Evolutionary conservation across 1,140 invertebrate species (phyloP).

Genomic region (Drosophila arizonae): DNA sequence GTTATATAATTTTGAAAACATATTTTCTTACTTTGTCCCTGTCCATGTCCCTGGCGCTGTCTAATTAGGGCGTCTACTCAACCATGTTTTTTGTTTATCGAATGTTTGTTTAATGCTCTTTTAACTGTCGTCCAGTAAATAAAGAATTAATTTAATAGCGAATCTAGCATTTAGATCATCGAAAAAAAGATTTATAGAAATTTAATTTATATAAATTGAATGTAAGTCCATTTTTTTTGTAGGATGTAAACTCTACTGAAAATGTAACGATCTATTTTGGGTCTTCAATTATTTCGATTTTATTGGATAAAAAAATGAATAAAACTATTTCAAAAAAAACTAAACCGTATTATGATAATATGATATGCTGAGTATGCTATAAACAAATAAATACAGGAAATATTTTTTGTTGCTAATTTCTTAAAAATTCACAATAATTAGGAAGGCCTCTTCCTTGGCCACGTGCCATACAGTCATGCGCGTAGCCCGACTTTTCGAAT

Average conservation of each 20-base stretch:
- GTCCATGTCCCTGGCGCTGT: conserved; percentile 56
- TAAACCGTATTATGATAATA: too few species aligned
- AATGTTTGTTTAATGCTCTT: conserved; percentile 40
- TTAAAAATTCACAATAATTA: too few species aligned
- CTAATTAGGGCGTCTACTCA: conserved; percentile 62
- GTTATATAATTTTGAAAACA: conserved; percentile 71
- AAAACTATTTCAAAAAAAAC: too few species aligned
- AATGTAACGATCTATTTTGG: too few species aligned
- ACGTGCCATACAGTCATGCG: conserved; percentile 23
- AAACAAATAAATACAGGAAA: not conserved
- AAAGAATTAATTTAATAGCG: not conserved
- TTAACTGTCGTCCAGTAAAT: conserved; percentile 22
- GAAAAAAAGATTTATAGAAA: too few species aligned
- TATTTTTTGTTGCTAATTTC: too few species aligned
- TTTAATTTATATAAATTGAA: too few species aligned
- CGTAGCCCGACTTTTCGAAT: conserved; percentile 28
- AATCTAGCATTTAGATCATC: too few species aligned
- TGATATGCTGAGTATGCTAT: not conserved
- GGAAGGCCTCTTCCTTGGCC: not conserved
- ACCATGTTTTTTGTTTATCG: conserved; percentile 18
- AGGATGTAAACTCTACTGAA: too few species aligned
- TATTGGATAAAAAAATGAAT: too few species aligned
- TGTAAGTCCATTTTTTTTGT: too few species aligned
- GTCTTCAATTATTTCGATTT: too few species aligned
- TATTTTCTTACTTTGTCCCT: not conserved